These are phyloP conservation scores for Pasiphila rectangulata DNA, from an alignment of 2,888 invertebrate species.

Conservation along the genomic window DNA sequence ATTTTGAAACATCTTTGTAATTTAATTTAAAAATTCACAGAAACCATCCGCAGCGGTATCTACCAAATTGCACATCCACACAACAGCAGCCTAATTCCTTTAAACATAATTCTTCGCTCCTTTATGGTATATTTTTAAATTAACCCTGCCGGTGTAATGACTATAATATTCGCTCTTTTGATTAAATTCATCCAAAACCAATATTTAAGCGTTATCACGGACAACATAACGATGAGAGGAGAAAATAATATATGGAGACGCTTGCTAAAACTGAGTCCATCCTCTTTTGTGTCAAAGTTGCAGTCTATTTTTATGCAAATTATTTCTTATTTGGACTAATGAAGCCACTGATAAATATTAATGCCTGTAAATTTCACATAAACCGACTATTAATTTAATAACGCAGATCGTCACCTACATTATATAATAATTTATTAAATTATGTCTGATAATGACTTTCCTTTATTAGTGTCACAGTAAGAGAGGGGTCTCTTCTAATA, in stretches of 20 bases:
- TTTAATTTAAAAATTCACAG: slow-evolving; percentile 81
- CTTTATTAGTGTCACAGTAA: slow-evolving; percentile 1
- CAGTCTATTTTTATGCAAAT: slow-evolving; percentile 36
- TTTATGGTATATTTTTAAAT: slow-evolving; percentile 77
- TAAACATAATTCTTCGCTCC: slow-evolving; percentile 74
- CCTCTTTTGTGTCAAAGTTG: slow-evolving; percentile 31
- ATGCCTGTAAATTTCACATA: slow-evolving; percentile 9
- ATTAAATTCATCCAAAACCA: slow-evolving; percentile 77
- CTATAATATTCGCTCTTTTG: slow-evolving; percentile 69
- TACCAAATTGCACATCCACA: slow-evolving; percentile 69
- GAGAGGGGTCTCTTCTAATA: too few species aligned
- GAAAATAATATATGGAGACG: slow-evolving; percentile 47
- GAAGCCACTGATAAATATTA: slow-evolving; percentile 9
- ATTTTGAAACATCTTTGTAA: slow-evolving; percentile 75
- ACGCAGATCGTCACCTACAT: slow-evolving; percentile 13
- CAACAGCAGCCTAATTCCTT: slow-evolving; percentile 73
- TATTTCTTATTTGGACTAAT: slow-evolving; percentile 16
- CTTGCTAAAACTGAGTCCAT: slow-evolving; percentile 29
- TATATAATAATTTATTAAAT: slow-evolving; percentile 13
- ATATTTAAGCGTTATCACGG: slow-evolving; percentile 74
- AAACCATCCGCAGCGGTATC: slow-evolving; percentile 65
- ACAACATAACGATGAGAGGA: slow-evolving; percentile 43
- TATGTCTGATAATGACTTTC: not conserved
- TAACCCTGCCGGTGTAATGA: slow-evolving; percentile 66
- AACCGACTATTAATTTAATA: slow-evolving; percentile 22